A percentile compares a stretch with the other conserved stretches of the same genome.
Evolutionary conservation across 1,140 invertebrate species (phyloP).

Genomic region (Lepidurus packardi): DNA sequence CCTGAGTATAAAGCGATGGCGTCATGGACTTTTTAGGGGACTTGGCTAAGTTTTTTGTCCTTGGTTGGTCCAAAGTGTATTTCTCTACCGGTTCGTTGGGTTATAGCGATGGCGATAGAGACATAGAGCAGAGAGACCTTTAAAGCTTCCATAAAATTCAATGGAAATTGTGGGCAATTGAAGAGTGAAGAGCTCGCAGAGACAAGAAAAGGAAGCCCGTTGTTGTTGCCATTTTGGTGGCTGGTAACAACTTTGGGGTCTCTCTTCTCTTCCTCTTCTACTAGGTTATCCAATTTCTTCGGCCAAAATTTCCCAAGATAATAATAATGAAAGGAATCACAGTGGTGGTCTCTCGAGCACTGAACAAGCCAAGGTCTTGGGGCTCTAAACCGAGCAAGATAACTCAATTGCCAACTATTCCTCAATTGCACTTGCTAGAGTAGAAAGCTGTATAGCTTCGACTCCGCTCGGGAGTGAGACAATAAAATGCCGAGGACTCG

Average conservation of each 20-base stretch:
- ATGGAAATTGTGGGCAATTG: constrained; percentile 19
- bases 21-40: not conserved
- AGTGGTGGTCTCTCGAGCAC: constrained; percentile 11
- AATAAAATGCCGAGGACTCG: not conserved
- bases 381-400: constrained; percentile 1
- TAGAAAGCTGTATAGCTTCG: not conserved
- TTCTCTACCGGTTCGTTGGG: not conserved
- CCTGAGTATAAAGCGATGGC: not conserved
- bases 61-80: not conserved
- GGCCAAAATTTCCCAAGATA: not conserved
- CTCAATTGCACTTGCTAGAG: not conserved
- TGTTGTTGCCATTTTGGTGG: not conserved
- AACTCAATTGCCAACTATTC: constrained; percentile 7
- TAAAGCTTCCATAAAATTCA: not conserved
- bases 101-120: not conserved
- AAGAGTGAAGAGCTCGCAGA: not conserved
- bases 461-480: not conserved
- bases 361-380: not conserved
- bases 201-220: not conserved
- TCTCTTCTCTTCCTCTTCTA: not conserved
- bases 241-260: not conserved
- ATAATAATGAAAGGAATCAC: constrained; percentile 20
- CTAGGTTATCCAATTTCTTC: not conserved
- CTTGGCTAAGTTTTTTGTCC: not conserved
- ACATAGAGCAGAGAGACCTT: not conserved